Evolutionary conservation across 2,888 invertebrate genomes (phyloP).

Genomic region (Acleris holmiana): DNA sequence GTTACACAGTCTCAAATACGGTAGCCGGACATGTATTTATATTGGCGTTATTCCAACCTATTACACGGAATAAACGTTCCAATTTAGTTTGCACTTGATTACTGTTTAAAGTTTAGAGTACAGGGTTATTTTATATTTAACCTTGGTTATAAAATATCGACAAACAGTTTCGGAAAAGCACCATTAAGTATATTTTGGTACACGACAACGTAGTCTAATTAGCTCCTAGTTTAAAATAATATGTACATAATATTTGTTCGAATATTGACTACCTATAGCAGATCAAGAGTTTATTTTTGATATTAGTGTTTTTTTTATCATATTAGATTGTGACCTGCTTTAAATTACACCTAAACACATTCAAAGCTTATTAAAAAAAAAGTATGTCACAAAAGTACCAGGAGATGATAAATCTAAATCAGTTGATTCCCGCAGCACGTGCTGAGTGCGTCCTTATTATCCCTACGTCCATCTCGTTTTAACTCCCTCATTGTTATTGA

Average conservation of each 20-base stretch:
- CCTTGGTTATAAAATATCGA: no score
- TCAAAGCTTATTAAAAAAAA: constrained; percentile 10
- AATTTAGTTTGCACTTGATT: not conserved
- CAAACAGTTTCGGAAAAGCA: no score
- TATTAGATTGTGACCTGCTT: no score
- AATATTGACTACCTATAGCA: no score
- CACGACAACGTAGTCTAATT: no score
- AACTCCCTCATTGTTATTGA: constrained; percentile 16
- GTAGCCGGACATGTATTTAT: not conserved
- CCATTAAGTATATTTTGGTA: no score
- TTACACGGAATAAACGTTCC: not conserved
- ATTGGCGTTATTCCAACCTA: constrained; percentile 1
- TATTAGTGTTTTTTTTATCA: no score
- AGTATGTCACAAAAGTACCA: constrained; percentile 32
- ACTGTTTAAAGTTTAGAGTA: not conserved
- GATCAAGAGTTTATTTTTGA: no score
- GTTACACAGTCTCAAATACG: not conserved
- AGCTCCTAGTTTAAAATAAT: no score
- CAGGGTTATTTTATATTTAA: constrained; percentile 14
- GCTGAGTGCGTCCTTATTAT: constrained; percentile 24
- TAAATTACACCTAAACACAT: no score
- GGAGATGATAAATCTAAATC: constrained; percentile 36
- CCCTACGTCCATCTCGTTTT: constrained; percentile 14
- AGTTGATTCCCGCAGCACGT: constrained; percentile 31
- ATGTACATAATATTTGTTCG: no score